Percentiles rank a stretch among this genome's conserved stretches.
phyloP scores from a whole-genome alignment of 1,140 invertebrate genomes.

The Pogonomyrmex barbatus region DNA sequence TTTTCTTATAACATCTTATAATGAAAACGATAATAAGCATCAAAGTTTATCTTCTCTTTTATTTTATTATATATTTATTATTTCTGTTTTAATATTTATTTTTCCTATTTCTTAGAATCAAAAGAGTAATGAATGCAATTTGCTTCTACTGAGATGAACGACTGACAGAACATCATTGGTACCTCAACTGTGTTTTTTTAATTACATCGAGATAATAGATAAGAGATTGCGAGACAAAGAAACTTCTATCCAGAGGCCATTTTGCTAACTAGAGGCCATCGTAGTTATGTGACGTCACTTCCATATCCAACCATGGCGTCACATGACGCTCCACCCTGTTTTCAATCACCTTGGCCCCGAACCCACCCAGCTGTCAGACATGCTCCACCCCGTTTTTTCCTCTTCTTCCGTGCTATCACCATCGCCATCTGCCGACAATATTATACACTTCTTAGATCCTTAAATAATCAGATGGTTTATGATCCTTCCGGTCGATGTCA shows the following conservation, averaged over 20 bases:
- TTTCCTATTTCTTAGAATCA: neutral
- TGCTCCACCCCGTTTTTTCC: slow-evolving; percentile 86
- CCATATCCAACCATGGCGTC: slow-evolving; percentile 85
- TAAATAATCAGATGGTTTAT: slow-evolving; percentile 75
- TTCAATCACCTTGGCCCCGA: slow-evolving; percentile 86
- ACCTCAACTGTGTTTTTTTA: neutral
- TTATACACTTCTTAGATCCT: slow-evolving; percentile 78
- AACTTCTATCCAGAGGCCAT: slow-evolving; percentile 80
- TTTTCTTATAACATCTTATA: neutral
- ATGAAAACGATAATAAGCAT: neutral
- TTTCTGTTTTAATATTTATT: neutral
- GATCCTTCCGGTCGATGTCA: slow-evolving; percentile 79
- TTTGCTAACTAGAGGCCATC: slow-evolving; percentile 86
- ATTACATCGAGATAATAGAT: slow-evolving; percentile 23
- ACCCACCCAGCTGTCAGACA: slow-evolving; percentile 86
- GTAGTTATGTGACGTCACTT: slow-evolving; percentile 84
- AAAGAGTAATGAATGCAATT: too few relatives aligned
- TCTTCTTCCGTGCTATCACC: slow-evolving; percentile 81
- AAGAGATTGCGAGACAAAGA: slow-evolving; percentile 74
- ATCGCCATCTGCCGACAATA: slow-evolving; percentile 84
- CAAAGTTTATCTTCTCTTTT: neutral
- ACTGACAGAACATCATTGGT: neutral
- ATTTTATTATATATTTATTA: slow-evolving; percentile 19
- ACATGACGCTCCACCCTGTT: slow-evolving; percentile 87
- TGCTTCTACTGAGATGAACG: neutral